Evolutionary conservation across 2,888 invertebrate species (phyloP).

Genomic region (Helleia helle): DNA sequence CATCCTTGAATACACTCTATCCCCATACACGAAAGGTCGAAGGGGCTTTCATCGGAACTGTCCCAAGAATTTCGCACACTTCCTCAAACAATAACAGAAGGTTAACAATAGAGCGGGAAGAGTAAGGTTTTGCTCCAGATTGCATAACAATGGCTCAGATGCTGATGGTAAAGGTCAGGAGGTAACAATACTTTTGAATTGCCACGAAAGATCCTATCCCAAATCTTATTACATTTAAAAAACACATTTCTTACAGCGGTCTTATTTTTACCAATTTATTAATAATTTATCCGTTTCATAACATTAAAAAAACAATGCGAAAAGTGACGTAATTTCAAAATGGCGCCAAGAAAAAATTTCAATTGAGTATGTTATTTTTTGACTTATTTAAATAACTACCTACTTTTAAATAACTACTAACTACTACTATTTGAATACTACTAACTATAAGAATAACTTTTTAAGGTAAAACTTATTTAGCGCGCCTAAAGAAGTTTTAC

Average conservation of each 20-base stretch:
- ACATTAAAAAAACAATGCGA: neutral
- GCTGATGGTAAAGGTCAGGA: slow-evolving; percentile 29
- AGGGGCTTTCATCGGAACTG: slow-evolving; percentile 33
- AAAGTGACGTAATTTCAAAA: neutral
- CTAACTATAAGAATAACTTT: too few species aligned
- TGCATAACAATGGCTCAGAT: slow-evolving; percentile 42
- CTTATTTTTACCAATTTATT: too few species aligned
- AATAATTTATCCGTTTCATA: neutral
- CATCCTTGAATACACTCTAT: slow-evolving; percentile 18
- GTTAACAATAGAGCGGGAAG: slow-evolving; percentile 36
- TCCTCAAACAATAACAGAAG: slow-evolving; percentile 48
- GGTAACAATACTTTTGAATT: slow-evolving; percentile 40
- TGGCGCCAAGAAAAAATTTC: neutral
- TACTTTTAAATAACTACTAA: too few species aligned
- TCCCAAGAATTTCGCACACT: slow-evolving; percentile 51
- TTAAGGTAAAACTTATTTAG: too few species aligned
- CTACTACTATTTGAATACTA: too few species aligned
- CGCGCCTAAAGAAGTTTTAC: too few species aligned
- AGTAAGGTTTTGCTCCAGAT: slow-evolving; percentile 48
- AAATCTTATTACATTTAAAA: too few species aligned
- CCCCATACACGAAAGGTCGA: slow-evolving; percentile 2
- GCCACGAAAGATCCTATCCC: slow-evolving; percentile 4
- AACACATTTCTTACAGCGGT: slow-evolving; percentile 5
- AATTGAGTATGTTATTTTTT: neutral
- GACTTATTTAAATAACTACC: too few species aligned